Evolutionary conservation across 2,797 vertebrate genomes (phyloP).

Genomic region (Periparus ater): DNA sequence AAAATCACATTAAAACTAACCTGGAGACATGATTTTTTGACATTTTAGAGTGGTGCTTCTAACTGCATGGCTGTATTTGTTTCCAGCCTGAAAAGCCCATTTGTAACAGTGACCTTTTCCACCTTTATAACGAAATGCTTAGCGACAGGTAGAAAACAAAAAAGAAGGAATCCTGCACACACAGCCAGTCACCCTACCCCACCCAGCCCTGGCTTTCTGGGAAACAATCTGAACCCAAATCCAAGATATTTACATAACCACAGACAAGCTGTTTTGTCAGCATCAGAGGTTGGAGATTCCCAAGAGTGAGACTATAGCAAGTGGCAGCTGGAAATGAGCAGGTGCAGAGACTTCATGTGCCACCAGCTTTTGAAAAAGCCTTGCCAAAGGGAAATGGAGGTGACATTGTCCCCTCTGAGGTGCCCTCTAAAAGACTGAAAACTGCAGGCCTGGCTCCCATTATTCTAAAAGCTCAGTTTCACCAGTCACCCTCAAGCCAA

Average conservation of each 20-base stretch:
- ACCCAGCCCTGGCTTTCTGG: background rate
- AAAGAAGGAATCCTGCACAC: background rate
- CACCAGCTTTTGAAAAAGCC: background rate
- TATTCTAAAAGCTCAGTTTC: background rate
- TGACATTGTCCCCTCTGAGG: background rate
- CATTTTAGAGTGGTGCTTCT: background rate
- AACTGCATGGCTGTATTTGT: background rate
- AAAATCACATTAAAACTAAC: background rate
- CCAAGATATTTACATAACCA: background rate
- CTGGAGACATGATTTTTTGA: background rate
- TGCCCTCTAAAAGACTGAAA: background rate
- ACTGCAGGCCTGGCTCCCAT: accelerated
- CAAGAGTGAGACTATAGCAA: background rate
- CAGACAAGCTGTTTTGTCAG: background rate
- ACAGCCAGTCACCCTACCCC: background rate
- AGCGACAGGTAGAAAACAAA: background rate
- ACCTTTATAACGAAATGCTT: background rate
- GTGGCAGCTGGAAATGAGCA: background rate
- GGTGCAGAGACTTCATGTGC: background rate
- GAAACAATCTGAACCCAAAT: background rate
- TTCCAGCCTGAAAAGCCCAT: background rate
- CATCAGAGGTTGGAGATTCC: background rate
- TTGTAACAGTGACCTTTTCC: background rate
- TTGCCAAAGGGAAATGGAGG: accelerated
- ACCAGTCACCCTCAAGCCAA: background rate